Conservation (phyloP, 2,113 vertebrate species). For the Epinephelus cyanopodus region DNA sequence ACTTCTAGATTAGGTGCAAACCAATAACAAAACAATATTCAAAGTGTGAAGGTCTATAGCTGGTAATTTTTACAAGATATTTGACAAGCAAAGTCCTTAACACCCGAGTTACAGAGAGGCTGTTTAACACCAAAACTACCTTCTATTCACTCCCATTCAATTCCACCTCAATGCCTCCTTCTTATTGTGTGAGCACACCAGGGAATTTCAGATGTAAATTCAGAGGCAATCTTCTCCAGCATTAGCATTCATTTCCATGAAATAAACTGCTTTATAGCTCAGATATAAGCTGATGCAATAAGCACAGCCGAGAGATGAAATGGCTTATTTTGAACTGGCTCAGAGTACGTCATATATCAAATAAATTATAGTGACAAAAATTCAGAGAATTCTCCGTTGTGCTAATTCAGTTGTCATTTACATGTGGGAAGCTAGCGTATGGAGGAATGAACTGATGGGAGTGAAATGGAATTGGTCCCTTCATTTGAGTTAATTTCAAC, state of each 20-base stretch:
- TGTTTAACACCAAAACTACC: conserved; percentile 14
- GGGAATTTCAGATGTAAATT: conserved; percentile 45
- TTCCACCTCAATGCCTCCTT: neutral
- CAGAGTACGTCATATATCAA: conserved; percentile 45
- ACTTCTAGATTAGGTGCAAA: neutral
- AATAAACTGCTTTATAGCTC: conserved; percentile 42
- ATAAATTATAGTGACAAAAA: conserved; percentile 52
- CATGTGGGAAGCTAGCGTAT: neutral
- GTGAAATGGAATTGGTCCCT: conserved; percentile 45
- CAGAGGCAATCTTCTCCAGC: conserved; percentile 38
- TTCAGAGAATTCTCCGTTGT: neutral
- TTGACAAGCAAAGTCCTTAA: neutral
- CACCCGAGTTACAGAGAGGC: neutral
- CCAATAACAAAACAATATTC: neutral
- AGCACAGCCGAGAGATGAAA: conserved; percentile 43
- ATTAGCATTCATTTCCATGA: conserved; percentile 35
- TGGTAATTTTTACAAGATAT: neutral
- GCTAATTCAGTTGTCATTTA: conserved; percentile 42
- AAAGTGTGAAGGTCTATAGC: neutral
- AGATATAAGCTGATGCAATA: conserved; percentile 56
- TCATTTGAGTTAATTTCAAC: conserved; percentile 45
- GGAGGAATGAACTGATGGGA: conserved; percentile 28
- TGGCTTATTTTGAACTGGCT: conserved; percentile 28
- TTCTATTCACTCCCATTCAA: conserved; percentile 20
- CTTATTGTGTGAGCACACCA: conserved; percentile 14